A percentile compares a stretch with the other conserved stretches of the same genome.
Conservation (phyloP, 2,797 vertebrate genomes). For the Crenuchus spilurus region DNA sequence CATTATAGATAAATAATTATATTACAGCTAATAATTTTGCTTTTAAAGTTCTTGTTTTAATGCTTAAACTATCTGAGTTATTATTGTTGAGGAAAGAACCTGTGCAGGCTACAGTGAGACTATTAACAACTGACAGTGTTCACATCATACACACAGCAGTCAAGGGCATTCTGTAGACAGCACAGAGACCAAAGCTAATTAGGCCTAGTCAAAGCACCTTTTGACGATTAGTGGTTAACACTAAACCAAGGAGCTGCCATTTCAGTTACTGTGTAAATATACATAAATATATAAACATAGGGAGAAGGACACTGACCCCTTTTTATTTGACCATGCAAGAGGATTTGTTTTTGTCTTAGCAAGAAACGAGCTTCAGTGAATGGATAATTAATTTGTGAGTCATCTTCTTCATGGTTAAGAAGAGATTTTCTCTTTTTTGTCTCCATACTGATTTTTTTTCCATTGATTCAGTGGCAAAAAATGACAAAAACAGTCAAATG, state of each 20-base stretch:
- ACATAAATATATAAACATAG: background rate
- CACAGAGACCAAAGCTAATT: slow-evolving; percentile 41
- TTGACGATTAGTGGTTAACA: slow-evolving; percentile 17
- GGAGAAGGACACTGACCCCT: background rate
- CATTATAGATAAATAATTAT: no score
- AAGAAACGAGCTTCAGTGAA: background rate
- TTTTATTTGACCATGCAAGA: background rate
- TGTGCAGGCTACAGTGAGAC: slow-evolving; percentile 12
- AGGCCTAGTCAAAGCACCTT: slow-evolving; percentile 37
- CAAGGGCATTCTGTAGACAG: background rate
- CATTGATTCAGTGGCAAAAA: no score
- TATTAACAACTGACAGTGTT: background rate
- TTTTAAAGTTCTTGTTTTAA: no score
- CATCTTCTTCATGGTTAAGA: background rate
- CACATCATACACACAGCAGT: no score
- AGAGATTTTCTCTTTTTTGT: background rate
- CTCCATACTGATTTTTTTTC: no score
- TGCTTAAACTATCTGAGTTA: no score
- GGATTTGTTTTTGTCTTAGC: background rate
- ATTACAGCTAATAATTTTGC: no score
- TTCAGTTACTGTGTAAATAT: background rate
- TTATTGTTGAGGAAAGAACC: no score
- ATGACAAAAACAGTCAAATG: no score
- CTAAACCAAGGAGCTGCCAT: slow-evolving; percentile 25
- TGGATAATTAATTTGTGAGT: background rate